Evolutionary conservation across 92 coral and sea anemone species (phyloP), one percentile per base, ranked within the genome.

Genomic region (Siderastrea siderea): DNA sequence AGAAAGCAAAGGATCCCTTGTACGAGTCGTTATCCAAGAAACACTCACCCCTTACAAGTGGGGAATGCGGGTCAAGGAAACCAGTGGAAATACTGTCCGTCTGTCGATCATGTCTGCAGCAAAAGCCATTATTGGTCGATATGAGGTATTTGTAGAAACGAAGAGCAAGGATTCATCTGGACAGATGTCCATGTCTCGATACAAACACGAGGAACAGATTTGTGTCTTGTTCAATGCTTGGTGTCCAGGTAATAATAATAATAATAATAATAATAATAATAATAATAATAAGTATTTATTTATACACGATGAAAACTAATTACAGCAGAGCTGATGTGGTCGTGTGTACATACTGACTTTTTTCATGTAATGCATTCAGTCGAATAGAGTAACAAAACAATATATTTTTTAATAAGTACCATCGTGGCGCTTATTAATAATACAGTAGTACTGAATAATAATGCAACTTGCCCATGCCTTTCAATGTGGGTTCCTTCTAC

Each of bases 1-100:
- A 15, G 89, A 85, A 68, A 85, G 77, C 68, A 85, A 85, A 77
- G 89, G 89, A 66, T 85, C 89, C 15, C 62, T 64, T 10, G 45
- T 49, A 9, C 75, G 89, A 47, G 76, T 85, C 14, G 49, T 51
- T 7, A 12, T 52, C 45, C 72, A 43, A 85, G 89, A 66, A 3
- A 14, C 2, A n/a, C 43, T 77, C 11, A 77, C 59, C 49, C 58
- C 89, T 26, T 19, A 19, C 6, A 59, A 43, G 69, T 85, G 89
- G 89, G 89, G 84, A 15, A 85, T 85, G 84, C 68, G 77, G 43
- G 38, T 77, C 19, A 85, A 77, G 70, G 70, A 78, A 53, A 26
- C 76, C 69, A 68, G 46, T 57, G 89, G 84, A 48, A 77, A 38
- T 26, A 68, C 76, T 38, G 69, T 77, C 65, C 60, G 68, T 14